Evolutionary conservation across 2,888 invertebrate species (phyloP), one percentile per base, ranked within the genome.

Genomic region (Zhuqinia jingwanae): DNA sequence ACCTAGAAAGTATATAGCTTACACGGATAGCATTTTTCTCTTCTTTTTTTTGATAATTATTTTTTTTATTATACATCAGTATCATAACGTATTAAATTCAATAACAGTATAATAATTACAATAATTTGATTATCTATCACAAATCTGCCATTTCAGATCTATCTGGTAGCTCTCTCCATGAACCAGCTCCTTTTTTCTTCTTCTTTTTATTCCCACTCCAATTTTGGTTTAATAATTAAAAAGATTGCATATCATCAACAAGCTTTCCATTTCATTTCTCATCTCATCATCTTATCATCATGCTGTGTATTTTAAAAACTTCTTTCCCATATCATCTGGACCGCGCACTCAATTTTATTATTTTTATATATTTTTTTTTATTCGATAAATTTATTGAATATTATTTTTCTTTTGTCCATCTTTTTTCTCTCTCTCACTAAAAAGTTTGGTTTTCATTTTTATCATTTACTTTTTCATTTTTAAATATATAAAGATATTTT

Each of bases 91-190:
- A 63, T 25, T 79, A 27, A 88, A 27, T 68, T 77, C 58, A 77
- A 86, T 84, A 87, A 87, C 80, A 79, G 83, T 75, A 58, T 60
- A 30, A 73, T 81, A 60, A 79, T 60, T 80, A 81, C 47, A 85
- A 81, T 85, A 85, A 80, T 80, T 85, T 86, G 86, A 86, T 86
- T 86, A 86, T 87, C 87, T 87, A 87, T 87, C 87, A 87, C 87
- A 87, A 87, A 87, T 84, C 81, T 85, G 85, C 85, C 87, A 87
- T 87, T 86, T 87, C 87, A 87, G 87, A 87, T 87, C 87, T 87
- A 87, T 87, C 86, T 86, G 76, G 86, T 86, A 86, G 86, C 86
- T 81, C 86, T 86, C 77, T 77, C 86, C 86, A 81, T 63, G 36
- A 36, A 77, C 86, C 86, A 47, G 53, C 85, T 80, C 80, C 27